Evolutionary conservation across 2,113 vertebrate genomes (phyloP).

Genomic region (Plectropomus leopardus): DNA sequence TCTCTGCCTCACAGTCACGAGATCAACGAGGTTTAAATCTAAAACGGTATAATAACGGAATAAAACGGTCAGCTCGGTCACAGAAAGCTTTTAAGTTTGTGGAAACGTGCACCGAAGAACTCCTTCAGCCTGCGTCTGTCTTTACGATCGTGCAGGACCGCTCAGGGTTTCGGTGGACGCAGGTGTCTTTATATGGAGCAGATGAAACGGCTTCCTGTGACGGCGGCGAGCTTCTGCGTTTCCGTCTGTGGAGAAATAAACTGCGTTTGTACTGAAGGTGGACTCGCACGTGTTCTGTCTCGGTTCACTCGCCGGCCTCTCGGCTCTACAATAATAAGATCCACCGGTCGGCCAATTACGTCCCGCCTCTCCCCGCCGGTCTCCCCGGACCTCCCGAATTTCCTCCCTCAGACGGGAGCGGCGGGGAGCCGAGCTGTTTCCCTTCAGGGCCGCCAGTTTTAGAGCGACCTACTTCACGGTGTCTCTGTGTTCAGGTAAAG

Average conservation of each 20-base stretch:
- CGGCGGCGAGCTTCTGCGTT: too few relatives aligned
- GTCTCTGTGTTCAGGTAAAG: constrained; percentile 45
- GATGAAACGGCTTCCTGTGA: not conserved
- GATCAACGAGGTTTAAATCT: too few relatives aligned
- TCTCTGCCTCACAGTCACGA: too few relatives aligned
- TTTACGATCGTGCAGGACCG: too few relatives aligned
- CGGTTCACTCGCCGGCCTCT: not conserved
- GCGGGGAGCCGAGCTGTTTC: constrained; percentile 20
- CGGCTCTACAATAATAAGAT: constrained; percentile 16
- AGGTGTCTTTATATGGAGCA: not conserved
- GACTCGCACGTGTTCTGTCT: not conserved
- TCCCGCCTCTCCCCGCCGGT: not conserved
- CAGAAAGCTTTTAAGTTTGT: too few relatives aligned
- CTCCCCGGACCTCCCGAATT: constrained; percentile 30
- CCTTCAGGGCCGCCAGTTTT: constrained; percentile 61
- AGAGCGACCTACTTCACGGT: constrained; percentile 60
- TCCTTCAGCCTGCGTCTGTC: too few relatives aligned
- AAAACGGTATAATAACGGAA: too few relatives aligned
- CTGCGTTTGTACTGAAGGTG: not conserved
- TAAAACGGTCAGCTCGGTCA: too few relatives aligned
- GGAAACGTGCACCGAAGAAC: too few relatives aligned
- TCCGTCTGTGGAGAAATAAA: not conserved
- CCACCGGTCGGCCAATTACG: constrained; percentile 39
- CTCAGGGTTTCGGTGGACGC: too few relatives aligned
- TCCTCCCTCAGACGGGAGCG: constrained; percentile 34